Base-by-base conservation (phyloP, 2,888 invertebrate species). In the Spilarctia lutea region DNA sequence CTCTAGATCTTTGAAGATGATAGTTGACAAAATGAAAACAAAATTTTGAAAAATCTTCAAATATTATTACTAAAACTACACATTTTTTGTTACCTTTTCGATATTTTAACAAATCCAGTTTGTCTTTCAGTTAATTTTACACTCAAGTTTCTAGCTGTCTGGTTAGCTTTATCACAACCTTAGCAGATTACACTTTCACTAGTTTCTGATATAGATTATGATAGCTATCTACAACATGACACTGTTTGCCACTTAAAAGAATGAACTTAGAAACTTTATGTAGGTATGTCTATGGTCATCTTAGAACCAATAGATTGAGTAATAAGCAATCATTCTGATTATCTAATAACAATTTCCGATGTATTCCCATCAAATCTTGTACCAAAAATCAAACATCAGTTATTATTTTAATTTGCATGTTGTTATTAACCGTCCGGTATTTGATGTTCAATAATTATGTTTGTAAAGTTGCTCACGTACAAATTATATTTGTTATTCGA, bases 291-390 rank as follows among this genome's bases (percentile, higher is more conserved):
- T 73, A 73, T 73, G 60, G 77, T 75, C 76, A 83, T 82, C 79
- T 86, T 75, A 77, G 81, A 76, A 81, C 83, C 76, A 79, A 84
- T 77, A 83, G 82, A 81, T 84, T 82, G 81, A 86, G 87, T 88
- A 87, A 82, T 82, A 87, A 87, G 87, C 74, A 82, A 84, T 86
- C 86, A 68, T 30, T 35, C 24, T 16, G 13, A 24, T 33, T 68
- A 79, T 79, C 77, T 75, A 75, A 71, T 76, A 70, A 82, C 75
- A 42, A 71, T 35, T 73, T 78, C 78, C 73, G 68, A 78, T 73
- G 70, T 77, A 75, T 71, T 75, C 80, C 71, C 73, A 74, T 56
- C 76, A 63, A 65, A 68, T 56, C 45, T 73, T 71, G 74, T 79
- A 81, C 67, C 52, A 79, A 71, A 85, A 56, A 56, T 48, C 52